phyloP scores from a whole-genome alignment of 2,888 invertebrate species.

The Panzeria rudis region DNA sequence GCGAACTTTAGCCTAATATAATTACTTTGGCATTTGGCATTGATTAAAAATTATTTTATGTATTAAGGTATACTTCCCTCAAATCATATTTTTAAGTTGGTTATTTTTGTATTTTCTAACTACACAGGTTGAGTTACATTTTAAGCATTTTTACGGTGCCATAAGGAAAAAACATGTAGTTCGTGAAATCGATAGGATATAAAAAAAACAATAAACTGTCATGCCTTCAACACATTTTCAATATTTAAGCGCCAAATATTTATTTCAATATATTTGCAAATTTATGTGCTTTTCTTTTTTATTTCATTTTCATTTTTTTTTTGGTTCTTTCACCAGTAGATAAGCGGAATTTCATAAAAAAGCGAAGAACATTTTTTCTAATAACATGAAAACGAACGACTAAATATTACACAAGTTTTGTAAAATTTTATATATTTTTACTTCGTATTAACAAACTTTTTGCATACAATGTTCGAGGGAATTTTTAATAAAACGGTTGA shows the following conservation, averaged over 20 bases:
- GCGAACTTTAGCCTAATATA: no score
- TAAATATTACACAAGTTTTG: conserved; percentile 7
- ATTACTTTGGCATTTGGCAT: no score
- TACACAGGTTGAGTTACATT: conserved; percentile 57
- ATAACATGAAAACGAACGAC: background rate
- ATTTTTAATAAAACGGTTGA: background rate
- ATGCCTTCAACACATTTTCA: conserved; percentile 22
- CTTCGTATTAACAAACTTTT: background rate
- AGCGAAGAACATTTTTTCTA: background rate
- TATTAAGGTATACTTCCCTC: conserved; percentile 39
- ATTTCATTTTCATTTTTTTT: no score
- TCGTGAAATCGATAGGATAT: conserved; percentile 28
- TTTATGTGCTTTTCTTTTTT: background rate
- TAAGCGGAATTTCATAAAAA: background rate
- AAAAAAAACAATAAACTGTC: conserved; percentile 28
- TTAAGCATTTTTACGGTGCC: conserved; percentile 29
- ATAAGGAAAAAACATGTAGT: conserved; percentile 7
- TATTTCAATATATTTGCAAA: background rate
- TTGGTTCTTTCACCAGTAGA: background rate
- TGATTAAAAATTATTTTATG: background rate
- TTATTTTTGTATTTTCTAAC: conserved; percentile 40
- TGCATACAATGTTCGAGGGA: background rate
- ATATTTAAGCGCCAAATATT: conserved; percentile 32
- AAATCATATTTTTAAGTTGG: conserved; percentile 7
- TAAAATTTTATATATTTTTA: background rate